Base-by-base conservation (phyloP, 2,888 invertebrate genomes). In the Boloria euphrosyne region DNA sequence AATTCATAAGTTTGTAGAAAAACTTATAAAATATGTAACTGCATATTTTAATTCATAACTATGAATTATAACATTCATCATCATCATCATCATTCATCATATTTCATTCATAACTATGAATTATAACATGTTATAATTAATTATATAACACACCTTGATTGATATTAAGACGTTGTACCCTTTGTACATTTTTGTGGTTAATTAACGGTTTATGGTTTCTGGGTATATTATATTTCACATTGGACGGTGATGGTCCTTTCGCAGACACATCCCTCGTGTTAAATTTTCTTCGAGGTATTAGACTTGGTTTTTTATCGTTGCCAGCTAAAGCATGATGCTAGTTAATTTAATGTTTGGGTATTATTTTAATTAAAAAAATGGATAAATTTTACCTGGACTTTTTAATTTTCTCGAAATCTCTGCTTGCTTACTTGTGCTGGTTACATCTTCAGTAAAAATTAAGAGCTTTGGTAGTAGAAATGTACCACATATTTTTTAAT, bases 141-240 rank as follows among this genome's bases (percentile, higher is more conserved):
- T 38, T 47, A 13, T 31, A 17, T 13, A 22, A 14, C 14, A 13
- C 77, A 83, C 87, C 86, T 78, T 82, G 74, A 71, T 75, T 78
- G 4, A 82, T 76, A 54, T 76, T 76, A 14, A 85, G 68, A 58
- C 81, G 63, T 54, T 84, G 81, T 6, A 86, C 74, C 74, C 80
- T 80, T 68, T 86, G 86, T 46, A 86, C 69, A 68, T 81, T 83
- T 52, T 73, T 79, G 13, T 72, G 60, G 59, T 78, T 75, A 13
- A 75, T 69, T 14, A 59, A 10, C 16, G 68, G 27, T 54, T 69
- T 68, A 31, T 65, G 31, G 22, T 43, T 16, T 16, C 18, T 49
- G 38, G 46, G 13, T 47, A 46, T 49, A 43, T 55, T 64, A 22
- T 22, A 3, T 63, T 67, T 70, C 3, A 49, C n/a, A 43, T 18